Evolutionary conservation across 2,888 invertebrate genomes (phyloP).

Genomic region (Lymantria monacha): DNA sequence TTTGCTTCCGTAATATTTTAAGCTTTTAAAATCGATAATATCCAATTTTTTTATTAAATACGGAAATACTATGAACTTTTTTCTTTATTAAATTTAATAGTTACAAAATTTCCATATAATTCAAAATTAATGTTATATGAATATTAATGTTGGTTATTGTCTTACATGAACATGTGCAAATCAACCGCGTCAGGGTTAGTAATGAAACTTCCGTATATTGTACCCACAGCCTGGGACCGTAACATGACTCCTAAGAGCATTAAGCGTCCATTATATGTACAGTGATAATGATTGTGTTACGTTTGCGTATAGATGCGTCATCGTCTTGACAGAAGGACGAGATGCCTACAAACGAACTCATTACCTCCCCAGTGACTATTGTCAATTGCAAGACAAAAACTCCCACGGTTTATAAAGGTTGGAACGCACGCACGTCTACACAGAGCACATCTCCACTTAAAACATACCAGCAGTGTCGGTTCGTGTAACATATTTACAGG

Average conservation of each 20-base stretch:
- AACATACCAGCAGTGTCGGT: conserved; percentile 48
- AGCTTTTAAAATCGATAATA: too few species aligned
- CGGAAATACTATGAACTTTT: too few species aligned
- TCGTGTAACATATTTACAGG: conserved; percentile 12
- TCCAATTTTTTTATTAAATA: too few species aligned
- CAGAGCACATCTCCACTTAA: conserved; percentile 73
- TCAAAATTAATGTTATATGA: conserved; percentile 2
- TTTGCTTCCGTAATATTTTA: too few species aligned
- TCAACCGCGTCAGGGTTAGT: conserved; percentile 30
- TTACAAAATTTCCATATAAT: too few species aligned
- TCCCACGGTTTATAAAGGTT: conserved; percentile 80
- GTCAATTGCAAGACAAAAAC: conserved; percentile 77
- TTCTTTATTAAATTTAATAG: too few species aligned
- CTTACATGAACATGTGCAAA: conserved; percentile 19
- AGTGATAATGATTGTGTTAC: conserved; percentile 61
- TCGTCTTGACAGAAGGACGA: conserved; percentile 69
- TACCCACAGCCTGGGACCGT: conserved; percentile 30
- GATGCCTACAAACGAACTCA: conserved; percentile 76
- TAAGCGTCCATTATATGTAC: conserved; percentile 21
- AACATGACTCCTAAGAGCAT: conserved; percentile 36
- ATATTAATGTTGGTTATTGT: conserved; percentile 28
- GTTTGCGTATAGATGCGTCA: conserved; percentile 64
- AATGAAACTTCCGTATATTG: conserved; percentile 33
- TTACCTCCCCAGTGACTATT: conserved; percentile 76
- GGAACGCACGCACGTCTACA: conserved; percentile 58